phyloP scores from a whole-genome alignment of 2,888 invertebrate genomes.

The Tetropium fuscum region DNA sequence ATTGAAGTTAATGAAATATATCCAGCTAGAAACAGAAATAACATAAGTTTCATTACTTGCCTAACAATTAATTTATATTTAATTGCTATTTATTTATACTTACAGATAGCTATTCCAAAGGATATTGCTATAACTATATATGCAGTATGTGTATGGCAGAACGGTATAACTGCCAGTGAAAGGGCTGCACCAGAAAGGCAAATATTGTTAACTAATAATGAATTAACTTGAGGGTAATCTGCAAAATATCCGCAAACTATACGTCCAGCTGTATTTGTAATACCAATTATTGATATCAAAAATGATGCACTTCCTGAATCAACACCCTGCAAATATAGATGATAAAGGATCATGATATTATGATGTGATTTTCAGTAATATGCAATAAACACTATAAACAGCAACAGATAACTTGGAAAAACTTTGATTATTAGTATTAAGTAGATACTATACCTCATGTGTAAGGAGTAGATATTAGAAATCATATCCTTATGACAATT shows the following conservation, averaged over 20 bases:
- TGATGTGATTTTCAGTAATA: no score
- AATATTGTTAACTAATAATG: conserved; percentile 91
- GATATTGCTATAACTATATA: conserved; percentile 86
- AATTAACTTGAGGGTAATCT: conserved; percentile 91
- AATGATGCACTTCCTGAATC: conserved; percentile 79
- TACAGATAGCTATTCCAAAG: conserved; percentile 92
- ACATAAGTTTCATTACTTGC: no score
- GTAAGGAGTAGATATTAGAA: no score
- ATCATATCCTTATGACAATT: no score
- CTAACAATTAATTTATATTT: no score
- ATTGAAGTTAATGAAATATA: conserved; percentile 98
- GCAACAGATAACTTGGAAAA: no score
- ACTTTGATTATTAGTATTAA: no score
- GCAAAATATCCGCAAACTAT: conserved; percentile 91
- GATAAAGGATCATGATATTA: not conserved
- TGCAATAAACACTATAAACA: no score
- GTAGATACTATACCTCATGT: no score
- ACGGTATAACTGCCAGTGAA: conserved; percentile 84
- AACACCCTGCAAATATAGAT: conserved; percentile 74
- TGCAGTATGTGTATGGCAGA: conserved; percentile 81
- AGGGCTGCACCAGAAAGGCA: conserved; percentile 92
- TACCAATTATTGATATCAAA: conserved; percentile 86
- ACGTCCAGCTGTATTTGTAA: conserved; percentile 94
- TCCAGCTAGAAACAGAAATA: conserved; percentile 77
- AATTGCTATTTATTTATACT: conserved; percentile 68